Evolutionary conservation across 2,797 vertebrate species (phyloP), one percentile per base, ranked within the genome.

Genomic region (Danio tinwini): DNA sequence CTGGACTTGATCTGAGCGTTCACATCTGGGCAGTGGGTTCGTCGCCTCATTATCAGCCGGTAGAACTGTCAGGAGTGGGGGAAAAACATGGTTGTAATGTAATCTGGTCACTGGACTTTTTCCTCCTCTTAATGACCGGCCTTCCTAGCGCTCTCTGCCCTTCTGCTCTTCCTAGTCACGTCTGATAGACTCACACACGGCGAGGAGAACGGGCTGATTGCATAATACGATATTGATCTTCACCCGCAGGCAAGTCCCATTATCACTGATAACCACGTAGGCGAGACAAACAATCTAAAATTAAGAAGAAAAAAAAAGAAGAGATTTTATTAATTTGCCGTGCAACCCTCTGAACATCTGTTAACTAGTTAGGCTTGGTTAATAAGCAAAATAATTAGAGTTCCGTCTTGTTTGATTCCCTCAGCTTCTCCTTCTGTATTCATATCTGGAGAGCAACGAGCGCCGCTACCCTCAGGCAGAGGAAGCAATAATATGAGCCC

Each of bases 401-500:
- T 85, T 87, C 83, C 68, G 73, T 87, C 82, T 70, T 80, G 82
- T 87, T 87, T 85, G 80, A 84, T 85, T 85, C 81, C 78, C 64
- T 67, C 55, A 58, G 82, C 81, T 76, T 81, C 77, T 55, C 67
- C 69, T 74, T 80, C 70, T 90, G 92, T 90, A 92, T 93, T 92
- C 90, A 92, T 91, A 92, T 92, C 90, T 90, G 92, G 91, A 92
- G 92, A 93, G 92, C 91, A 91, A 91, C 88, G 89, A 91, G 91
- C 90, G 89, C 89, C 88, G 88, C 91, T 93, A 81, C 93, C 94
- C 93, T 93, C 89, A 93, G 94, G 94, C 93, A 92, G 91, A 92
- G 91, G 92, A 94, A 93, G 93, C 91, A 91, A 92, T 93, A 93
- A 93, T 93, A 91, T 91, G 90, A 93, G 92, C 93, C 93, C 93